Percentiles rank a stretch among this genome's conserved stretches.
Conservation (phyloP, 2,888 invertebrate species). For the Camponotus fellah region DNA sequence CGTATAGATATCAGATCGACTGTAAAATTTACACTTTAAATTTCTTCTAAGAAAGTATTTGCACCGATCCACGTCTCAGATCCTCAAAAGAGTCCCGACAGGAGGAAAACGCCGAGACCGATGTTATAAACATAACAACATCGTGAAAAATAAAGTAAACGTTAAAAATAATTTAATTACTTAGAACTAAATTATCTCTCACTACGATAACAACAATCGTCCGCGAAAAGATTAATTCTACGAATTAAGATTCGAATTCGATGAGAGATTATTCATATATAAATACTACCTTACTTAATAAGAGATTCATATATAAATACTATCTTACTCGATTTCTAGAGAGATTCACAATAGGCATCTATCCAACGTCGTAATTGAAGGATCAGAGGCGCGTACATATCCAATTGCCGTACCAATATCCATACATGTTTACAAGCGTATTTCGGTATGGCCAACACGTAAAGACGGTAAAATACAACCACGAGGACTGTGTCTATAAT, state of each 20-base stretch:
- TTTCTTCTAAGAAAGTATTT: slow-evolving; percentile 58
- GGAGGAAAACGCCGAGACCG: not conserved
- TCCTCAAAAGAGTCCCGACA: slow-evolving; percentile 57
- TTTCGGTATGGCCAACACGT: slow-evolving; percentile 74
- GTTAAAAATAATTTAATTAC: slow-evolving; percentile 38
- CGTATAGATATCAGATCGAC: slow-evolving; percentile 71
- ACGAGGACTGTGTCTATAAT: slow-evolving; percentile 64
- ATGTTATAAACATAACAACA: slow-evolving; percentile 18
- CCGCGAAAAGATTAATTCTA: slow-evolving; percentile 27
- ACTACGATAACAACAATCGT: slow-evolving; percentile 42
- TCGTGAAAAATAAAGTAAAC: slow-evolving; percentile 8
- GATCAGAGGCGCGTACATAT: slow-evolving; percentile 58
- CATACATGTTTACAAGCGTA: slow-evolving; percentile 75
- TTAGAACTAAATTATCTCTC: slow-evolving; percentile 34
- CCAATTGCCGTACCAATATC: slow-evolving; percentile 67
- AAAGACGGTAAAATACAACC: slow-evolving; percentile 72
- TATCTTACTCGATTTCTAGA: slow-evolving; percentile 29
- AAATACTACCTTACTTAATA: slow-evolving; percentile 15
- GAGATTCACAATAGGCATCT: slow-evolving; percentile 52
- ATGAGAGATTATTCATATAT: slow-evolving; percentile 50
- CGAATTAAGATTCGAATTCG: slow-evolving; percentile 51
- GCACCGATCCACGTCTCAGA: slow-evolving; percentile 62
- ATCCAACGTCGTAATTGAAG: slow-evolving; percentile 59
- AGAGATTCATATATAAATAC: slow-evolving; percentile 48
- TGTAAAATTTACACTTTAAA: slow-evolving; percentile 59